Conservation (phyloP, 2,113 vertebrate genomes). For the Campylorhamphus procurvoides region DNA sequence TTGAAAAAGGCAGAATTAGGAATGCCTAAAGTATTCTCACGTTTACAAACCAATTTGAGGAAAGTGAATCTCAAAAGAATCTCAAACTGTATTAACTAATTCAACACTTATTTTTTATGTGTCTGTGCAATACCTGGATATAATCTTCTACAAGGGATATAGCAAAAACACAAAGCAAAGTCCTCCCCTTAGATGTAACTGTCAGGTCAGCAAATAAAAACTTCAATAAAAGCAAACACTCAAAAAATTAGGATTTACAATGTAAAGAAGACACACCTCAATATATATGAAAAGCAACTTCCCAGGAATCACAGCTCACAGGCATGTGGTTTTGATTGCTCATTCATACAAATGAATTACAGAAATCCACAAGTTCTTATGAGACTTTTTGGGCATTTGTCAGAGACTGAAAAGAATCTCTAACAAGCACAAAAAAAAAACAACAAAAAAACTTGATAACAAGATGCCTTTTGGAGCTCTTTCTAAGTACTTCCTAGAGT, state of each 20-base stretch:
- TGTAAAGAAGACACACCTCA: neutral
- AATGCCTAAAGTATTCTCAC: neutral
- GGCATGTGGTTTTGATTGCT: neutral
- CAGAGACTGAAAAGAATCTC: neutral
- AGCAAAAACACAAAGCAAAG: neutral
- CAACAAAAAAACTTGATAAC: neutral
- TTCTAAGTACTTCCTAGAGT: neutral
- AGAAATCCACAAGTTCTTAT: neutral
- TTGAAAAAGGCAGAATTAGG: fast-evolving
- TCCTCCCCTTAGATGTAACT: neutral
- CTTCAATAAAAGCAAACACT: neutral
- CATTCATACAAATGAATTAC: neutral
- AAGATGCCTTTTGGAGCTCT: neutral
- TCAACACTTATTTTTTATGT: neutral
- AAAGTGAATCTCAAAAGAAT: neutral
- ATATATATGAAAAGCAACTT: fast-evolving
- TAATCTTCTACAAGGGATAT: neutral
- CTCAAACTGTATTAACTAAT: neutral
- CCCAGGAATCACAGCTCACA: neutral
- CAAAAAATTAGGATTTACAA: neutral
- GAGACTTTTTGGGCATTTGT: neutral
- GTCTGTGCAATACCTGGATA: neutral
- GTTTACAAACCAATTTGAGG: neutral
- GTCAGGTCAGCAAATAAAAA: neutral
- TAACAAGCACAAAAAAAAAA: neutral